Conservation (phyloP, 2,797 vertebrate genomes). For the Tragelaphus eurycerus region DNA sequence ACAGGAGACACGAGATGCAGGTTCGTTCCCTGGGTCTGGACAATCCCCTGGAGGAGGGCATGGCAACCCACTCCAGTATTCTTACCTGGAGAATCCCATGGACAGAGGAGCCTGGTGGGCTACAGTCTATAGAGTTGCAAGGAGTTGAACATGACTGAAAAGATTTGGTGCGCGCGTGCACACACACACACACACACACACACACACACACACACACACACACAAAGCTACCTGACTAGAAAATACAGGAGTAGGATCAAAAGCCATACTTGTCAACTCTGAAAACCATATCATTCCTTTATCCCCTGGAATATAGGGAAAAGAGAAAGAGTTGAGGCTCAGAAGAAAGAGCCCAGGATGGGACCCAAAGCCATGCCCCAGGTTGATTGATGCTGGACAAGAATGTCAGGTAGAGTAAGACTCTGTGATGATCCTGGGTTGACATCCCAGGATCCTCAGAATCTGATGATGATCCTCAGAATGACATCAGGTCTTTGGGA, state of each 20-base stretch:
- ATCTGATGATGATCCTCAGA: neutral
- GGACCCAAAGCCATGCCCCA: neutral
- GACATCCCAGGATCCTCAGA: neutral
- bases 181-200: no score
- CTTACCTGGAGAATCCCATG: neutral
- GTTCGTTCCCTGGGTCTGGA: neutral
- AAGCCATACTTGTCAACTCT: neutral
- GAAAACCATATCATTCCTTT: neutral
- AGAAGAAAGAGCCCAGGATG: neutral
- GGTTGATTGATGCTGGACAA: neutral
- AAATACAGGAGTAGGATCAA: neutral
- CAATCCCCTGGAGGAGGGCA: neutral
- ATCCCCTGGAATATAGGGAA: neutral
- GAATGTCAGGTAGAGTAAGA: neutral
- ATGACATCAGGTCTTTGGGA: neutral
- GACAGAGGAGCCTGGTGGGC: neutral
- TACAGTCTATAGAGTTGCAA: neutral
- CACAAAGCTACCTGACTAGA: neutral
- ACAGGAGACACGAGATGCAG: neutral
- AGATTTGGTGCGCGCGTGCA: accelerated
- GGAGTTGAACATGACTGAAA: neutral
- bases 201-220: neutral
- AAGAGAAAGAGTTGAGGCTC: neutral
- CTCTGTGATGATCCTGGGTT: neutral
- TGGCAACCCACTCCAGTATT: neutral